phyloP scores from a whole-genome alignment of 2,797 vertebrate species.

The Pipistrellus pygmaeus region DNA sequence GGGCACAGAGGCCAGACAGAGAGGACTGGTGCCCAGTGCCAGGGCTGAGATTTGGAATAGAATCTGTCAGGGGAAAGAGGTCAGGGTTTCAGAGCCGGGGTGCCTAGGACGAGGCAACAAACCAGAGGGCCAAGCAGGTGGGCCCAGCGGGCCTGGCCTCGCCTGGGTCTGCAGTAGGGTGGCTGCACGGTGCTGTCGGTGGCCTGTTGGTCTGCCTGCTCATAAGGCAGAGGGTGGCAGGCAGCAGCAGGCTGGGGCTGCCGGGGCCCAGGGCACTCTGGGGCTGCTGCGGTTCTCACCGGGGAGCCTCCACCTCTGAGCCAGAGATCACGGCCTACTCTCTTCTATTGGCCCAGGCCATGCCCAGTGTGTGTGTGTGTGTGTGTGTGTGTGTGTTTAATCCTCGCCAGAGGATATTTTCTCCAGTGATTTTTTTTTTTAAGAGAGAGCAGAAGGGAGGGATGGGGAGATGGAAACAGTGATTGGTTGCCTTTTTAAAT shows the following conservation, averaged over 20 bases:
- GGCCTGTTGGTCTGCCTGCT: conserved; percentile 90
- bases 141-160: background rate
- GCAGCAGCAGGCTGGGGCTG: conserved; percentile 85
- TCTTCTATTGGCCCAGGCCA: conserved; percentile 91
- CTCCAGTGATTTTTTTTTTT: too few relatives aligned
- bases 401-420: too few relatives aligned
- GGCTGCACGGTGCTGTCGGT: conserved; percentile 90
- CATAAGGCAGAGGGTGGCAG: conserved; percentile 90
- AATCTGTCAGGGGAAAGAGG: background rate
- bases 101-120: background rate
- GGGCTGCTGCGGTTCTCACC: conserved; percentile 90
- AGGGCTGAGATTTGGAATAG: background rate
- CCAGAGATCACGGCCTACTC: conserved; percentile 94
- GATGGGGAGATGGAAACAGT: too few relatives aligned
- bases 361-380: too few relatives aligned
- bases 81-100: background rate
- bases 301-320: conserved; percentile 91
- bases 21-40: background rate
- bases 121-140: background rate
- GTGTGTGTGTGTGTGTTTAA: too few relatives aligned
- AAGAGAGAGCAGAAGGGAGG: too few relatives aligned
- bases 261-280: too few relatives aligned
- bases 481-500: too few relatives aligned
- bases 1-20: background rate
- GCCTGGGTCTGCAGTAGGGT: conserved; percentile 86